These are phyloP conservation scores for Champsocephalus esox DNA, from an alignment of 2,797 vertebrate genomes.

Conservation along the genomic window DNA sequence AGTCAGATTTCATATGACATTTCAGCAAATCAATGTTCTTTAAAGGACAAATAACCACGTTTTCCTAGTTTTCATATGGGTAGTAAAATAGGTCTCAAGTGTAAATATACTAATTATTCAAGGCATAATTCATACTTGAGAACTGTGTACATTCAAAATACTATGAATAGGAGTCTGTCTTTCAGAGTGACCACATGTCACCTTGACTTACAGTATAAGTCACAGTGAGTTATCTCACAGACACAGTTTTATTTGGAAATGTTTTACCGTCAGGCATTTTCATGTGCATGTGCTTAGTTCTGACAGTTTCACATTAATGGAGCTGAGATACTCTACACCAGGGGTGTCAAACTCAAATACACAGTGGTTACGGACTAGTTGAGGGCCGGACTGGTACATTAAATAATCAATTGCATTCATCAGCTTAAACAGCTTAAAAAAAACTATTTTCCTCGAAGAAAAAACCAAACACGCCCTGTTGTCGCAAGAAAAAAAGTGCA, in stretches of 20 bases:
- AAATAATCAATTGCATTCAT: no score
- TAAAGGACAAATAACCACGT: neutral
- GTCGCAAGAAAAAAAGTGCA: no score
- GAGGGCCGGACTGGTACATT: no score
- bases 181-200: neutral
- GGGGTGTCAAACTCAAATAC: no score
- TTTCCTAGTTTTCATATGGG: neutral
- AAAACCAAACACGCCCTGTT: no score
- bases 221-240: neutral
- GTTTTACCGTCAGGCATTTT: slow-evolving; percentile 10
- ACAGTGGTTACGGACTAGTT: no score
- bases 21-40: slow-evolving; percentile 1
- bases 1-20: slow-evolving; percentile 12
- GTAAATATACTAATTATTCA: slow-evolving; percentile 8
- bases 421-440: no score
- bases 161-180: neutral
- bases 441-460: no score
- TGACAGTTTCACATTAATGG: slow-evolving; percentile 24
- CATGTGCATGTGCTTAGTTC: slow-evolving; percentile 14
- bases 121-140: neutral
- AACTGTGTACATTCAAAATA: neutral
- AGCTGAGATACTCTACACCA: slow-evolving; percentile 19
- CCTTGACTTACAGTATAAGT: neutral
- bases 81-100: neutral
- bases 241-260: neutral